Evolutionary conservation across 2,888 invertebrate species (phyloP), one percentile per base, ranked within the genome.

Genomic region (Marasmarcha lunaedactyla): DNA sequence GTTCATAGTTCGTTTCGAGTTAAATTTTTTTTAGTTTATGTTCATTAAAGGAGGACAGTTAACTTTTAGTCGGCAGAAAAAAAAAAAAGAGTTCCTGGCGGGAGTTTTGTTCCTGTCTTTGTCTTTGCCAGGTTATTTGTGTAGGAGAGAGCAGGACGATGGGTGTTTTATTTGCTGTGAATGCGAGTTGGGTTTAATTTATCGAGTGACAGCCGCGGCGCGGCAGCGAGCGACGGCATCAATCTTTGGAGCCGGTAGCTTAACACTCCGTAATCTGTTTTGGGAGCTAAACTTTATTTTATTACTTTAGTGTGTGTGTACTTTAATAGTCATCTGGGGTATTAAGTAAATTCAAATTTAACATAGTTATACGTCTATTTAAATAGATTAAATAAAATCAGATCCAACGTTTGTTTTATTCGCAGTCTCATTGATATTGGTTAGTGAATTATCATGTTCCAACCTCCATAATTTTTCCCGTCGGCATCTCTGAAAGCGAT

Each of bases 171-270:
- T 68, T 64, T 68, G 57, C 60, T 58, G 63, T 62, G 71, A 73
- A 73, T 71, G 70, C 63, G 70, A 73, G 70, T 70, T 62, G 64
- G 62, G 70, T 72, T 73, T 79, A 81, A 81, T 81, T 81, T 79
- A 81, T 79, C 56, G 73, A 65, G 68, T 69, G 73, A 79, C 79
- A 79, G 77, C 76, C 77, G 76, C 59, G 56, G 58, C 59, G 62
- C 59, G 53, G 57, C 55, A 50, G 63, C 54, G 64, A 64, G 63
- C 60, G 65, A 60, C 60, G 60, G 65, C 78, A 79, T 81, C 74
- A 81, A 79, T 81, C 79, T 79, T 68, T 52, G 46, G 49, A 52
- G 49, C 48, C 44, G 57, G 55, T 54, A 57, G 59, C 57, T 63
- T 56, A 66, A 63, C 59, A 57, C 49, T 50, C 43, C 11, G 30